These are phyloP conservation scores for Iguana delicatissima DNA, from an alignment of 2,797 vertebrate genomes.

Conservation along the genomic window DNA sequence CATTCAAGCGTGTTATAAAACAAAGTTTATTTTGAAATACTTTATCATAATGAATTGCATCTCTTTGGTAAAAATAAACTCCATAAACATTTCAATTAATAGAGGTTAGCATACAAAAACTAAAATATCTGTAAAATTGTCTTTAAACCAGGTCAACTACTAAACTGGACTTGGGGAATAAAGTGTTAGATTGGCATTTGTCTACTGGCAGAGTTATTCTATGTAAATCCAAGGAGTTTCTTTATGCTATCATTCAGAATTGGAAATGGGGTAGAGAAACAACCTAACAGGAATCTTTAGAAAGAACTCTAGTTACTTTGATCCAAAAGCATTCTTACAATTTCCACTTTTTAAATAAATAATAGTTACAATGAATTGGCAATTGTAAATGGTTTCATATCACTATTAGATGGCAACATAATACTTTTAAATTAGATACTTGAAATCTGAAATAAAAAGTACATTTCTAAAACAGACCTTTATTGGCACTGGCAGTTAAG, in stretches of 20 bases:
- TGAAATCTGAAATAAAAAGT: constrained; percentile 78
- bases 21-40: constrained; percentile 99
- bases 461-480: constrained; percentile 79
- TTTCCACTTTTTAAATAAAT: constrained; percentile 84
- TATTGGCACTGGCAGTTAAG: constrained; percentile 86
- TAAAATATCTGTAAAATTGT: constrained; percentile 90
- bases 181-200: constrained; percentile 76
- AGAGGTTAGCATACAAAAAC: constrained; percentile 99
- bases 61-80: constrained; percentile 99
- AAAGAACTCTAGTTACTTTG: constrained; percentile 77
- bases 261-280: constrained; percentile 3
- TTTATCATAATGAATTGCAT: constrained; percentile 99
- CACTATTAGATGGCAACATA: constrained; percentile 84
- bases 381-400: constrained; percentile 83
- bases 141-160: constrained; percentile 78
- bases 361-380: constrained; percentile 85
- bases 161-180: constrained; percentile 63
- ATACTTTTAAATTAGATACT: constrained; percentile 85
- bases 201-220: constrained; percentile 80
- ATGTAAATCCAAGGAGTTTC: constrained; percentile 75
- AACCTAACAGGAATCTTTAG: constrained; percentile 71
- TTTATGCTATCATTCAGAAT: constrained; percentile 76
- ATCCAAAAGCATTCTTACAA: constrained; percentile 81
- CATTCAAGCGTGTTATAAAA: constrained; percentile 86
- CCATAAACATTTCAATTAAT: constrained; percentile 99